Conservation (phyloP, 2,888 invertebrate genomes). For the Brachylomia viminalis region DNA sequence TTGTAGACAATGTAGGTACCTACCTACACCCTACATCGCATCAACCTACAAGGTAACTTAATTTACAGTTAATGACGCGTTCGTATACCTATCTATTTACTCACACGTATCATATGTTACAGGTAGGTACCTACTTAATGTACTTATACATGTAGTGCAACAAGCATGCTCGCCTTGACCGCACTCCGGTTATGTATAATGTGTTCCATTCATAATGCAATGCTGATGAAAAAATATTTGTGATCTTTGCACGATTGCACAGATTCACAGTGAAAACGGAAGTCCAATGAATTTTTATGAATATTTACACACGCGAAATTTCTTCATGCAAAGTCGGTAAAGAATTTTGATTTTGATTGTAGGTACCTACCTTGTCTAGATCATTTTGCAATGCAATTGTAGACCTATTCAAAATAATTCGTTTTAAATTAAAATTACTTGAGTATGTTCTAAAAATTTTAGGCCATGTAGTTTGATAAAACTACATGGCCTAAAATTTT, state of each 20-base stretch:
- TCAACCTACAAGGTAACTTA: slow-evolving; percentile 9
- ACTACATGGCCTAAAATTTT: too few species aligned
- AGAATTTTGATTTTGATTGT: slow-evolving; percentile 11
- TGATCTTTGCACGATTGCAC: slow-evolving; percentile 59
- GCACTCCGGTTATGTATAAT: slow-evolving; percentile 76
- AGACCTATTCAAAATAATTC: not conserved
- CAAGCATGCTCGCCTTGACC: slow-evolving; percentile 86
- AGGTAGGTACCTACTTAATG: slow-evolving; percentile 34
- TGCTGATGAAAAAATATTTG: slow-evolving; percentile 70
- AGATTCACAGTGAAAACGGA: slow-evolving; percentile 59
- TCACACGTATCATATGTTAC: slow-evolving; percentile 62
- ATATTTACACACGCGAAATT: slow-evolving; percentile 18
- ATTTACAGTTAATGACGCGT: slow-evolving; percentile 48
- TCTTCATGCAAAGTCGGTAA: not conserved
- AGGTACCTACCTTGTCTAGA: not conserved
- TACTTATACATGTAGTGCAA: slow-evolving; percentile 72
- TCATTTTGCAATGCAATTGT: not conserved
- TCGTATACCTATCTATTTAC: slow-evolving; percentile 38
- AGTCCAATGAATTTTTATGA: slow-evolving; percentile 44
- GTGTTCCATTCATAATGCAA: slow-evolving; percentile 82
- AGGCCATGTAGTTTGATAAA: too few species aligned
- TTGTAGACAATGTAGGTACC: not conserved
- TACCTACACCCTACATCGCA: slow-evolving; percentile 22
- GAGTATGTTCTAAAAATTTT: not conserved
- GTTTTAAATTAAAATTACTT: not conserved